Evolutionary conservation across 2,888 invertebrate species (phyloP).

Genomic region (Ectemnius lituratus): DNA sequence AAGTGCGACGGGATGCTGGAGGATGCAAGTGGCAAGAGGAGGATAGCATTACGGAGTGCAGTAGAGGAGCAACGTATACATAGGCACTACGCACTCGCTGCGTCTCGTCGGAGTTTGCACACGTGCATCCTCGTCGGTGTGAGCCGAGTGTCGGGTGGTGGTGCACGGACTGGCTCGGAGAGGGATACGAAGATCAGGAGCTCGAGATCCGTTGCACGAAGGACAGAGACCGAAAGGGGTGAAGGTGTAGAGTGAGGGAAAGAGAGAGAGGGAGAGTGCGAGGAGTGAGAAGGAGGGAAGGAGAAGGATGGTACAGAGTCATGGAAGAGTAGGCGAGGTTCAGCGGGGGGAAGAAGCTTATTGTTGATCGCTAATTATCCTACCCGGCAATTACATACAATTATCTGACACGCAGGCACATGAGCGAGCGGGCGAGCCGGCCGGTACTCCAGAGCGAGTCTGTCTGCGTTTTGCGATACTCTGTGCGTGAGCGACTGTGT

Average conservation of each 20-base stretch:
- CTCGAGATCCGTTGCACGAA: neutral
- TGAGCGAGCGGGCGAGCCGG: conserved; percentile 28
- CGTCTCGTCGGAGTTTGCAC: conserved; percentile 19
- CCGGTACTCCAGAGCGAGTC: conserved; percentile 37
- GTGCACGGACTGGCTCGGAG: conserved; percentile 19
- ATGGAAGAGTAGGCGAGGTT: neutral
- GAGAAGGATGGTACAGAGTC: conserved; percentile 13
- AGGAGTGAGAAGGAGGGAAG: conserved; percentile 27
- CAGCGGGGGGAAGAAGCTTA: conserved; percentile 61
- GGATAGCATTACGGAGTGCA: neutral
- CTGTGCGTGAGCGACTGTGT: conserved; percentile 13
- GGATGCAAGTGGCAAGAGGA: conserved; percentile 13
- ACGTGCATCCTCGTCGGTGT: conserved; percentile 29
- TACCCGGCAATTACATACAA: conserved; percentile 73
- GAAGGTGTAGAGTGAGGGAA: conserved; percentile 10
- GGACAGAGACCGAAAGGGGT: neutral
- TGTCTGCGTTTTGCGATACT: conserved; percentile 55
- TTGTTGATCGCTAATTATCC: conserved; percentile 77
- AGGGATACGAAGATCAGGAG: conserved; percentile 15
- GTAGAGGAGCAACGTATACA: conserved; percentile 25
- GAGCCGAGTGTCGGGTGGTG: conserved; percentile 9
- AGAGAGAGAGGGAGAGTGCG: conserved; percentile 34
- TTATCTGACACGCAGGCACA: conserved; percentile 74
- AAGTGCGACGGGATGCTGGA: neutral
- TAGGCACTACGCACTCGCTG: conserved; percentile 35